Percentiles rank a stretch among this genome's conserved stretches.
Conservation (phyloP, 92 coral and sea anemone species). For the Galaxea fascicularis region DNA sequence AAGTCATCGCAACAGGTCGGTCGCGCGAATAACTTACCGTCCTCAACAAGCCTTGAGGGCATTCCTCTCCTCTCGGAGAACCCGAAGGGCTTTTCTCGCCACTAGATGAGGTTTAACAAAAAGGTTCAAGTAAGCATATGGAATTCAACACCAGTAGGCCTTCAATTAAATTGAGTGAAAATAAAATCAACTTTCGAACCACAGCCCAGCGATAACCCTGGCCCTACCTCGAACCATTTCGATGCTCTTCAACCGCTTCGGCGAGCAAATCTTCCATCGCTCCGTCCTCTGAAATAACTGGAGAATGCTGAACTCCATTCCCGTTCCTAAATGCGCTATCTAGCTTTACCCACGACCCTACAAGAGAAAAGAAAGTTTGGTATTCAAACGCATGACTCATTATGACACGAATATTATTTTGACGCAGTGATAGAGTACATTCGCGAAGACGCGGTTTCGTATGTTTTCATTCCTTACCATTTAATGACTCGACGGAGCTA, state of each 20-base stretch:
- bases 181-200: background rate
- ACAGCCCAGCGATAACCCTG: background rate
- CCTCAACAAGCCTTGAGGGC: constrained; percentile 12
- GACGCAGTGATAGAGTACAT: constrained; percentile 25
- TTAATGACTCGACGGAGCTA: constrained; percentile 88
- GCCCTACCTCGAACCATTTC: constrained; percentile 69
- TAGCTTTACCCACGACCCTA: constrained; percentile 98
- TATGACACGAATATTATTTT: background rate
- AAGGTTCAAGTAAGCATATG: background rate
- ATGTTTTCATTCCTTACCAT: constrained; percentile 68
- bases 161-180: background rate
- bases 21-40: constrained; percentile 23
- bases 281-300: constrained; percentile 91
- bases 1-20: background rate
- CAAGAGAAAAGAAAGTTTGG: constrained; percentile 5
- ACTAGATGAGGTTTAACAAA: constrained; percentile 18
- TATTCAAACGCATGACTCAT: background rate
- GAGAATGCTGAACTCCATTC: constrained; percentile 86
- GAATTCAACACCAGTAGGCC: background rate
- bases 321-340: constrained; percentile 90
- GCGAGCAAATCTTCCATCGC: constrained; percentile 94
- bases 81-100: constrained; percentile 43
- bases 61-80: constrained; percentile 21
- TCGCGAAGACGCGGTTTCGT: constrained; percentile 20
- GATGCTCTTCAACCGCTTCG: constrained; percentile 94